Evolutionary conservation across 2,888 invertebrate species (phyloP).

Genomic region (Romanomermis culicivorax): DNA sequence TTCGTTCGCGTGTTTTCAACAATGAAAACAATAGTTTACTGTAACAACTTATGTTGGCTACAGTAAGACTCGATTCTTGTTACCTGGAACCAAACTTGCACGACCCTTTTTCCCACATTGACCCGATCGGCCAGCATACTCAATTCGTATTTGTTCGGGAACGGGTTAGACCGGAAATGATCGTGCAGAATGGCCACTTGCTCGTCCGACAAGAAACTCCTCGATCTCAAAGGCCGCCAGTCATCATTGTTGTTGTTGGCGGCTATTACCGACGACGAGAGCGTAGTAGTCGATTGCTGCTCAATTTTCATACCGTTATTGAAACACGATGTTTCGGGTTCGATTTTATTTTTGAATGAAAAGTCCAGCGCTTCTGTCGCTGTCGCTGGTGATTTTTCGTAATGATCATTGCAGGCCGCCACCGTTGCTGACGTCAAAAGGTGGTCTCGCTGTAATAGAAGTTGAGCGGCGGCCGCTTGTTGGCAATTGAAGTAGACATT

Average conservation of each 20-base stretch:
- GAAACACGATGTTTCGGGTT: not conserved
- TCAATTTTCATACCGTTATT: not conserved
- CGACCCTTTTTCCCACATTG: conserved; percentile 48
- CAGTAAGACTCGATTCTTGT: too few relatives aligned
- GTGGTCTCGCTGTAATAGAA: not conserved
- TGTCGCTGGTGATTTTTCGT: not conserved
- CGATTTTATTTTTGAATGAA: too few relatives aligned
- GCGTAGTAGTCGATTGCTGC: not conserved
- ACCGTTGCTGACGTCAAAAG: not conserved
- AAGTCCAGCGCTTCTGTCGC: not conserved
- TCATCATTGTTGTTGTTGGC: not conserved
- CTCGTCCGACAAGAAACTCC: conserved; percentile 80
- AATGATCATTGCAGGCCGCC: not conserved
- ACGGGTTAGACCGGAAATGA: conserved; percentile 66
- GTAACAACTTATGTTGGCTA: too few relatives aligned
- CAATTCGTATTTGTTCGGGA: conserved; percentile 81
- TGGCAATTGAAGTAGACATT: not conserved
- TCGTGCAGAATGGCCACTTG: conserved; percentile 69
- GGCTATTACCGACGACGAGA: not conserved
- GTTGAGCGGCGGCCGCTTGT: not conserved
- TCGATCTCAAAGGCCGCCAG: conserved; percentile 43
- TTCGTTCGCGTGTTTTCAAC: too few relatives aligned
- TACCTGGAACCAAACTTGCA: conserved; percentile 29
- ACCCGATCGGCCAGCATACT: conserved; percentile 58
- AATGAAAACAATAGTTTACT: too few relatives aligned